Percentiles rank a stretch among this genome's conserved stretches.
Conservation (phyloP, 2,113 vertebrate genomes). For the Chloropsis hardwickii region DNA sequence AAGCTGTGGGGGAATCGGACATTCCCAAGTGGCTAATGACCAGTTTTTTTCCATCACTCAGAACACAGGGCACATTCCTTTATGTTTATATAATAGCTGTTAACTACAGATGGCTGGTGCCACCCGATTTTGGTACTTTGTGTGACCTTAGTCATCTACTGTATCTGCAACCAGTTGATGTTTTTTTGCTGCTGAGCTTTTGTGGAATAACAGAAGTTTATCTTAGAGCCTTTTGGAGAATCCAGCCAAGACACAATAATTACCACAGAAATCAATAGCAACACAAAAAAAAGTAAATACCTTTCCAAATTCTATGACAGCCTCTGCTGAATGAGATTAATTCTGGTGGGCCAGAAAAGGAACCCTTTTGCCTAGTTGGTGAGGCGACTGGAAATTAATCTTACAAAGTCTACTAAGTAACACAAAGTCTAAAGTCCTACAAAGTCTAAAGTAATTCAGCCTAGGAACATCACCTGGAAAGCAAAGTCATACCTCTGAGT, state of each 20-base stretch:
- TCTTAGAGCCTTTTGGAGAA: neutral
- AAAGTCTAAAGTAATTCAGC: neutral
- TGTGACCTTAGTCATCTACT: neutral
- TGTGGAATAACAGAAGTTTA: neutral
- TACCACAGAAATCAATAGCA: neutral
- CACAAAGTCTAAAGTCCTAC: too few species aligned
- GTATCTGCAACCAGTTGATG: neutral
- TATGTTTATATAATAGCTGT: slow-evolving; percentile 71
- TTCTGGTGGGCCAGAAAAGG: neutral
- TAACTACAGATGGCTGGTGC: slow-evolving; percentile 71
- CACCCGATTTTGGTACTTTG: slow-evolving; percentile 52
- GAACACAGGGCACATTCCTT: slow-evolving; percentile 68
- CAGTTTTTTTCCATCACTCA: slow-evolving; percentile 59
- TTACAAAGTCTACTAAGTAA: neutral
- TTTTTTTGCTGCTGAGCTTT: neutral
- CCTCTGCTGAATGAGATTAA: neutral
- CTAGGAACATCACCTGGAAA: neutral
- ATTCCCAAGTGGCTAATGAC: slow-evolving; percentile 66
- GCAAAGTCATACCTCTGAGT: neutral
- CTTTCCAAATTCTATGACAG: neutral
- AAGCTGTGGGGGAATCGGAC: slow-evolving; percentile 51
- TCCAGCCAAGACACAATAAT: neutral
- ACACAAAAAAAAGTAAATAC: neutral
- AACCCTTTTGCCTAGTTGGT: neutral
- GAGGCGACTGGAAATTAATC: neutral